Conservation (phyloP, 2,888 invertebrate species). For the Coelopa pilipes region DNA sequence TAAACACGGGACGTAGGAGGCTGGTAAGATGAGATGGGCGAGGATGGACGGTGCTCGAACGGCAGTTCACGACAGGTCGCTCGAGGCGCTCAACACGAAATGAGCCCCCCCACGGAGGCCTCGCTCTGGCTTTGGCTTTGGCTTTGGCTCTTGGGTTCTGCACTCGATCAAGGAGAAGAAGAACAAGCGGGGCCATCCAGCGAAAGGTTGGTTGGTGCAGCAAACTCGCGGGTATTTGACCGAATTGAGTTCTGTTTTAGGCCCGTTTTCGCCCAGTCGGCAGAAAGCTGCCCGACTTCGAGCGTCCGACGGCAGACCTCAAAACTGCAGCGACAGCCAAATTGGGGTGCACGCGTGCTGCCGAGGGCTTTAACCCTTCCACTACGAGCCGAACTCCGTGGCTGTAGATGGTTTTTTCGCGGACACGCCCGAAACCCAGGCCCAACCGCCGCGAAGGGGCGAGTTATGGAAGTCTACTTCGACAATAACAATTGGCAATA, state of each 20-base stretch:
- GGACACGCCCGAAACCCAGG: neutral
- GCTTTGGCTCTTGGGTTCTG: neutral
- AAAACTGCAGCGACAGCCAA: neutral
- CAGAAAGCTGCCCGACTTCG: neutral
- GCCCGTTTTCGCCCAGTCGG: conserved; percentile 9
- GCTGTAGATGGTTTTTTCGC: too few species aligned
- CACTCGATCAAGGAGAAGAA: conserved; percentile 1
- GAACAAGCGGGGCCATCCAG: neutral
- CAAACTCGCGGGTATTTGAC: neutral
- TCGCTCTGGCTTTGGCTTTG: too few species aligned
- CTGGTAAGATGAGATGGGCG: too few species aligned
- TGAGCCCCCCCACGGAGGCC: conserved; percentile 8
- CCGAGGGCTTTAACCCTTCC: too few species aligned
- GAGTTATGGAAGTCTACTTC: neutral
- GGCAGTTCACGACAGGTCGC: conserved; percentile 12
- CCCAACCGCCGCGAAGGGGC: neutral
- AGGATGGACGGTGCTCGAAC: too few species aligned
- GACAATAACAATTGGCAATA: neutral
- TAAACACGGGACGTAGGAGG: too few species aligned
- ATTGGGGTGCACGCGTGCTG: neutral
- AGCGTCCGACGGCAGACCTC: neutral
- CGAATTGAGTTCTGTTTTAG: neutral
- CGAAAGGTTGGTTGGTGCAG: neutral
- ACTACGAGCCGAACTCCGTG: too few species aligned
- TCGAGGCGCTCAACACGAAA: conserved; percentile 32